Percentiles rank a stretch among this genome's conserved stretches.
Conservation (phyloP, 2,888 invertebrate species). For the Dascillus cervinus region DNA sequence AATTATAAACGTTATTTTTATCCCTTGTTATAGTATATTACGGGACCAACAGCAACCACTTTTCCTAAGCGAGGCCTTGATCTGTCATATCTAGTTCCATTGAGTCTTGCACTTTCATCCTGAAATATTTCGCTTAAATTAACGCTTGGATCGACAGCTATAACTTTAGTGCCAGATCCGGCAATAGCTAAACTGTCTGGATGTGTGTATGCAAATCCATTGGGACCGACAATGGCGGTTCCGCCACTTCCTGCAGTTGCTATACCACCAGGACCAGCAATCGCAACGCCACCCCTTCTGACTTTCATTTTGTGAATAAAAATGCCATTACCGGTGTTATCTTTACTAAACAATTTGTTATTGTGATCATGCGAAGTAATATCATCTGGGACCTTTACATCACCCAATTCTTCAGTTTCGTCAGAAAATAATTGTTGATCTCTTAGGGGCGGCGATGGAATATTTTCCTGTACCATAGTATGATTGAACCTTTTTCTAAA, state of each 20-base stretch:
- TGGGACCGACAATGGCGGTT: conserved; percentile 73
- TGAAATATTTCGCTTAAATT: conserved; percentile 53
- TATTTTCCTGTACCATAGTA: background rate
- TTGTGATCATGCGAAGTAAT: conserved; percentile 27
- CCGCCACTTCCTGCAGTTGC: conserved; percentile 74
- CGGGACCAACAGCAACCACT: conserved; percentile 66
- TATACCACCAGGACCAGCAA: conserved; percentile 74
- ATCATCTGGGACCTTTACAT: background rate
- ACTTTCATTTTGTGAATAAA: conserved; percentile 64
- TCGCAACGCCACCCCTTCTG: conserved; percentile 68
- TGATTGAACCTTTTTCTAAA: background rate
- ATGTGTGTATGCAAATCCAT: conserved; percentile 67
- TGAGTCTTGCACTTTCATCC: conserved; percentile 33
- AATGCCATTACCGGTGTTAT: conserved; percentile 52
- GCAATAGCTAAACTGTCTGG: conserved; percentile 69
- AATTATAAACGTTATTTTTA: no score
- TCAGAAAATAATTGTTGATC: conserved; percentile 21
- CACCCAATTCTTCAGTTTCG: background rate
- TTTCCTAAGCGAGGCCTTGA: conserved; percentile 53
- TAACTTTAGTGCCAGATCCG: conserved; percentile 63
- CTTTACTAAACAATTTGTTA: conserved; percentile 33
- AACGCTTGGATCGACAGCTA: conserved; percentile 55
- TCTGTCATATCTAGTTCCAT: conserved; percentile 32
- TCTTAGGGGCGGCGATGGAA: conserved; percentile 16
- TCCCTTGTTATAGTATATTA: conserved; percentile 55